These are phyloP conservation scores for Glaucomys volans DNA, from an alignment of 2,113 vertebrate species.

Conservation along the genomic window DNA sequence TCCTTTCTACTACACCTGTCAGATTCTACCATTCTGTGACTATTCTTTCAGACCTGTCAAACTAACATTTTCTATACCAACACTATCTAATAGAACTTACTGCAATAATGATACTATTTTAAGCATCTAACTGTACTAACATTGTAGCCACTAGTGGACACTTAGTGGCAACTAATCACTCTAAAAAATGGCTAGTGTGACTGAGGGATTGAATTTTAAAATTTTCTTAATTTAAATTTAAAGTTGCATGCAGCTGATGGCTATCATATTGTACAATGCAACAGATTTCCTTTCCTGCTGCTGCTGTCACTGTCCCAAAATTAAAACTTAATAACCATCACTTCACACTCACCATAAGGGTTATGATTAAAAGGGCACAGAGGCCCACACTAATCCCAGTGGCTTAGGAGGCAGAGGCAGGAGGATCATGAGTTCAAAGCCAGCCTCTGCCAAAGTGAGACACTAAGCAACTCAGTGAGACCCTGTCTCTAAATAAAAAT, in stretches of 20 bases:
- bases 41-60: background rate
- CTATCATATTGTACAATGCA: background rate
- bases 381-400: too few relatives aligned
- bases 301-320: background rate
- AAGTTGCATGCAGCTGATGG: background rate
- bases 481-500: too few relatives aligned
- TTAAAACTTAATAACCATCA: background rate
- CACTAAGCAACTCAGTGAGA: too few relatives aligned
- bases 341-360: background rate
- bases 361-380: background rate
- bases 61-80: background rate
- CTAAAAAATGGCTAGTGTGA: background rate
- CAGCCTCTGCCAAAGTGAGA: too few relatives aligned
- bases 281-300: background rate
- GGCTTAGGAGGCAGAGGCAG: too few relatives aligned
- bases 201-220: background rate
- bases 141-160: background rate
- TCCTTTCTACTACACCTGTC: background rate
- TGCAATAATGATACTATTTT: background rate
- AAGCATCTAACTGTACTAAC: background rate
- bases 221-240: conserved; percentile 17
- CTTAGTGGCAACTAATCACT: background rate
- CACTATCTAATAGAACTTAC: background rate
- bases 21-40: background rate
- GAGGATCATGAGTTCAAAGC: too few relatives aligned